Conservation (phyloP, 2,797 vertebrate genomes). For the Centroberyx gerrardi region DNA sequence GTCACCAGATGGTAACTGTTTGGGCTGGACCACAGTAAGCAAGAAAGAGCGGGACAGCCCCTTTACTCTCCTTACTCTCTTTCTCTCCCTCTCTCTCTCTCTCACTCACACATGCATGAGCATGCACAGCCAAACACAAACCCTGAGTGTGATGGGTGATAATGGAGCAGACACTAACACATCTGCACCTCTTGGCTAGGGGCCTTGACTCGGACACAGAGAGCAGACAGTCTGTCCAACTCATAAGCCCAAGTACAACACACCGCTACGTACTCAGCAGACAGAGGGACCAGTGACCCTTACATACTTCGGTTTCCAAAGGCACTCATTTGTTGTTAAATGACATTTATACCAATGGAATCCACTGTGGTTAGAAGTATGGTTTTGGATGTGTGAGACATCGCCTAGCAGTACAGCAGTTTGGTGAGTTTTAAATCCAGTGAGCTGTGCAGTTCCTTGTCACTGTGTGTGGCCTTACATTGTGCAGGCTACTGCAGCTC, state of each 20-base stretch:
- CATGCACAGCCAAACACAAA: conserved; percentile 39
- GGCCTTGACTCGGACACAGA: conserved; percentile 63
- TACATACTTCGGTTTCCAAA: conserved; percentile 55
- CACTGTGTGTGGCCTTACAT: conserved; percentile 83
- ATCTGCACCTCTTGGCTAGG: conserved; percentile 77
- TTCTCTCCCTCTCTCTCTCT: conserved; percentile 1
- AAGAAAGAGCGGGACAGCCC: conserved; percentile 72
- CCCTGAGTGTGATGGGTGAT: conserved; percentile 74
- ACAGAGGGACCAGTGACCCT: conserved; percentile 69
- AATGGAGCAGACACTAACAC: conserved; percentile 82
- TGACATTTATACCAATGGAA: conserved; percentile 71
- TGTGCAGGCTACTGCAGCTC: conserved; percentile 77
- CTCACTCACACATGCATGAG: conserved; percentile 36
- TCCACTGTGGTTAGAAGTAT: conserved; percentile 63
- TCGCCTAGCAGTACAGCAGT: conserved; percentile 55
- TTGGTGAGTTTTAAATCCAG: conserved; percentile 68
- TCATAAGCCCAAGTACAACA: conserved; percentile 72
- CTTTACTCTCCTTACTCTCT: conserved; percentile 45
- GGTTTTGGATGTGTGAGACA: conserved; percentile 60
- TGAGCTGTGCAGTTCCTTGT: conserved; percentile 66
- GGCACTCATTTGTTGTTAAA: conserved; percentile 66
- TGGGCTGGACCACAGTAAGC: conserved; percentile 78
- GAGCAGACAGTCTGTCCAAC: conserved; percentile 71
- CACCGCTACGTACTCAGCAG: conserved; percentile 58
- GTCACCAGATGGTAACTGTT: conserved; percentile 87